Evolutionary conservation across 2,113 vertebrate genomes (phyloP).

Genomic region (Deroptyus accipitrinus): DNA sequence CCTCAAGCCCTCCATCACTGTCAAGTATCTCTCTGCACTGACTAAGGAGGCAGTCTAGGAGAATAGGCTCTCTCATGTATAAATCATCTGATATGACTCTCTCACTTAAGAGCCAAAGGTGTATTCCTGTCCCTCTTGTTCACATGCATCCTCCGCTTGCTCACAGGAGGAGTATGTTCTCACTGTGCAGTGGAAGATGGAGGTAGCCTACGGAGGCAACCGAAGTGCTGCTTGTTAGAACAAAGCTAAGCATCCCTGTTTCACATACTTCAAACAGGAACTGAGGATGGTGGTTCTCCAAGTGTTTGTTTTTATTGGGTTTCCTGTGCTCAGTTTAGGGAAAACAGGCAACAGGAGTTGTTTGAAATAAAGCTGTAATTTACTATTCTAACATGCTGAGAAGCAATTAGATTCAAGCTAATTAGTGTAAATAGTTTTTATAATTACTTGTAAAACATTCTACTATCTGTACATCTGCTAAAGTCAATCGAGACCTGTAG

Average conservation of each 20-base stretch:
- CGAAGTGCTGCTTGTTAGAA: not conserved
- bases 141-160: not conserved
- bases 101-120: not conserved
- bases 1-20: rapidly evolving
- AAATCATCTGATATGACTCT: not conserved
- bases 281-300: not conserved
- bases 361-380: conserved; percentile 58
- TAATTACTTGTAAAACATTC: conserved; percentile 48
- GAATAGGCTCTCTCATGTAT: not conserved
- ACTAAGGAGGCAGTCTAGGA: not conserved
- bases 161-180: not conserved
- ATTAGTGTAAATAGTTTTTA: conserved; percentile 51
- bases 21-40: not conserved
- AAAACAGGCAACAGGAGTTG: conserved; percentile 15
- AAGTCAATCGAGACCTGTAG: not conserved
- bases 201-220: rapidly evolving
- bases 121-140: not conserved
- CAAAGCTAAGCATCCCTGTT: not conserved
- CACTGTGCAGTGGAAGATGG: not conserved
- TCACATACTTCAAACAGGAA: not conserved
- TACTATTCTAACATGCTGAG: conserved; percentile 35
- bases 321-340: conserved; percentile 9
- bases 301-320: not conserved
- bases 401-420: conserved; percentile 52
- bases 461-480: conserved; percentile 37